Percentiles rank a stretch among this genome's conserved stretches.
Evolutionary conservation across 2,113 vertebrate species (phyloP).

Genomic region (Ictalurus furcatus): DNA sequence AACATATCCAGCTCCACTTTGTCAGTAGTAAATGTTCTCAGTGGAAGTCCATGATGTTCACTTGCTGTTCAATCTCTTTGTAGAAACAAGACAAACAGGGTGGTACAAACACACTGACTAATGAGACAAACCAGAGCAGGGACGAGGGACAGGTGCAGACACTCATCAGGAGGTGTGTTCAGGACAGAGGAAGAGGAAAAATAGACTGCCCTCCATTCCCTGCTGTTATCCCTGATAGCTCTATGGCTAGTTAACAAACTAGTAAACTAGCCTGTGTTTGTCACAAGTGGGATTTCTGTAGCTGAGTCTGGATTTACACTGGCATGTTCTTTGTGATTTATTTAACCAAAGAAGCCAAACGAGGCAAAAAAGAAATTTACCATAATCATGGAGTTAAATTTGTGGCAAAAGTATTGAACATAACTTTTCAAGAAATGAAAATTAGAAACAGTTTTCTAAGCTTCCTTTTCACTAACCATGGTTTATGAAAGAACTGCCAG

Average conservation of each 20-base stretch:
- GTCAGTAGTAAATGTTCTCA: neutral
- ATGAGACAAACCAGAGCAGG: neutral
- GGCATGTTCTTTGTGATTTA: neutral
- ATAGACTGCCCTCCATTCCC: neutral
- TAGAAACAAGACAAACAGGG: neutral
- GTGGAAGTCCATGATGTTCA: neutral
- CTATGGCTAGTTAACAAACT: neutral
- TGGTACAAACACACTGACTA: neutral
- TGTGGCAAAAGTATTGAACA: no score
- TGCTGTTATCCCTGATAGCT: neutral
- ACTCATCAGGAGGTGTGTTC: neutral
- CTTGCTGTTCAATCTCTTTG: neutral
- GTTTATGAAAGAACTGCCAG: no score
- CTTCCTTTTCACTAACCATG: no score
- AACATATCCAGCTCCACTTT: neutral
- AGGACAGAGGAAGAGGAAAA: neutral
- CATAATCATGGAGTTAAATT: neutral
- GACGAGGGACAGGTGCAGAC: neutral
- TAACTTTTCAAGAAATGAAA: no score
- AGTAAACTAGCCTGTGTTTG: neutral
- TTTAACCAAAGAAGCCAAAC: neutral
- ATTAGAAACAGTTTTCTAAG: no score
- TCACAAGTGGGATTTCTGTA: neutral
- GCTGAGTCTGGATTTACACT: neutral
- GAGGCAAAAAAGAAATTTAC: neutral